Conservation (phyloP, 2,888 invertebrate genomes). For the Diaphora mendica region DNA sequence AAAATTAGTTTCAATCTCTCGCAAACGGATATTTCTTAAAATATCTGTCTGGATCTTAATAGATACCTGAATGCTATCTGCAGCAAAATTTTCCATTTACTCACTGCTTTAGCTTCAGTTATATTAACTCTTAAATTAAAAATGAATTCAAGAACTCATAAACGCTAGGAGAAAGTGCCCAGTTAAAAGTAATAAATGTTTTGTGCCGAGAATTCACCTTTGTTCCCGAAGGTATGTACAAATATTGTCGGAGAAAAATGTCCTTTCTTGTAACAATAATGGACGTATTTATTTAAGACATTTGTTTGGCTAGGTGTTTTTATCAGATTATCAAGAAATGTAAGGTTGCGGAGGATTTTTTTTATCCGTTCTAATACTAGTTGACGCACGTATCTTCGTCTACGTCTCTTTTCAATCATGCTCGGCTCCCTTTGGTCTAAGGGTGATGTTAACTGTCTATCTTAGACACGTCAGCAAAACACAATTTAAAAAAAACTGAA, state of each 20-base stretch:
- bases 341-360: too few relatives aligned
- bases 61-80: background rate
- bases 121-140: background rate
- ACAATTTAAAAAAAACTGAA: too few relatives aligned
- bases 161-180: background rate
- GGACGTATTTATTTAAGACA: background rate
- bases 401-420: too few relatives aligned
- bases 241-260: conserved; percentile 4
- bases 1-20: background rate
- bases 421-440: too few relatives aligned
- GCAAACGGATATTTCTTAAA: background rate
- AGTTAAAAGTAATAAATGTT: background rate
- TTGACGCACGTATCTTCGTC: too few relatives aligned
- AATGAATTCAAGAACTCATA: background rate
- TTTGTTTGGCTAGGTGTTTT: background rate
- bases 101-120: background rate
- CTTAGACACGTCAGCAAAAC: too few relatives aligned
- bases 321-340: background rate
- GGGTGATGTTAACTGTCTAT: too few relatives aligned
- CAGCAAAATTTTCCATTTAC: background rate
- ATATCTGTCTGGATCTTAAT: background rate
- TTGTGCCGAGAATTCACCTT: background rate
- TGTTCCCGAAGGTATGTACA: background rate
- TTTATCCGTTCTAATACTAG: background rate
- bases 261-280: background rate